Conservation (phyloP, 2,797 vertebrate species). For the Spondyliosoma cantharus region DNA sequence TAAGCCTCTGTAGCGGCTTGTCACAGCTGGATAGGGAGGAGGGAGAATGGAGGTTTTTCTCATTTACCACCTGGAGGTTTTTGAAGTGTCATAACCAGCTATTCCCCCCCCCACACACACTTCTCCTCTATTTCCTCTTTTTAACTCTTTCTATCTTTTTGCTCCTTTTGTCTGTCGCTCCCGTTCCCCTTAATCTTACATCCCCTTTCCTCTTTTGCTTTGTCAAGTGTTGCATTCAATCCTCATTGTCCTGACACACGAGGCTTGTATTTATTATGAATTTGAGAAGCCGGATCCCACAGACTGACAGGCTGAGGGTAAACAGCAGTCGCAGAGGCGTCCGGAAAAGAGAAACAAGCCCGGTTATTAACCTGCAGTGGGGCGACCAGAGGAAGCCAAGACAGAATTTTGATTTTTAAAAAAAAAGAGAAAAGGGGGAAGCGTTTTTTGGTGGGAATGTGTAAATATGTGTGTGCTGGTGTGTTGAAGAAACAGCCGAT, state of each 20-base stretch:
- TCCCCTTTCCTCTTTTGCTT: conserved; percentile 34
- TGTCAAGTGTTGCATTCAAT: conserved; percentile 61
- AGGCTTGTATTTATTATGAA: conserved; percentile 61
- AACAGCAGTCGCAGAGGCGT: conserved; percentile 64
- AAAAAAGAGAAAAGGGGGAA: background rate
- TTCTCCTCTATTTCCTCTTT: conserved; percentile 38
- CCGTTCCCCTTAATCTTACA: conserved; percentile 5
- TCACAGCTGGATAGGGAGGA: conserved; percentile 76
- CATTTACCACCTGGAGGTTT: conserved; percentile 82
- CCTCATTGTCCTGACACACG: conserved; percentile 59
- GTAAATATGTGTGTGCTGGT: background rate
- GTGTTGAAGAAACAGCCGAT: background rate
- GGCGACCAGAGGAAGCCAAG: conserved; percentile 27
- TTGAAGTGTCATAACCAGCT: conserved; percentile 77
- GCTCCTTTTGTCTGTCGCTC: conserved; percentile 12
- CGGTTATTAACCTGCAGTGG: conserved; percentile 62
- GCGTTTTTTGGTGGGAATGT: conserved; percentile 8
- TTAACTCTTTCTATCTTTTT: conserved; percentile 44
- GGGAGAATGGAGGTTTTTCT: conserved; percentile 73
- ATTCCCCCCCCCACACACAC: conserved; percentile 49
- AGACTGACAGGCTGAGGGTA: conserved; percentile 62
- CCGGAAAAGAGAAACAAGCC: conserved; percentile 57
- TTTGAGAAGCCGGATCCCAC: conserved; percentile 55
- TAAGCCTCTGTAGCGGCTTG: conserved; percentile 75
- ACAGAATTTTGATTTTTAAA: conserved; percentile 37